phyloP scores from a whole-genome alignment of 2,797 vertebrate species.

The Channallabes apus region DNA sequence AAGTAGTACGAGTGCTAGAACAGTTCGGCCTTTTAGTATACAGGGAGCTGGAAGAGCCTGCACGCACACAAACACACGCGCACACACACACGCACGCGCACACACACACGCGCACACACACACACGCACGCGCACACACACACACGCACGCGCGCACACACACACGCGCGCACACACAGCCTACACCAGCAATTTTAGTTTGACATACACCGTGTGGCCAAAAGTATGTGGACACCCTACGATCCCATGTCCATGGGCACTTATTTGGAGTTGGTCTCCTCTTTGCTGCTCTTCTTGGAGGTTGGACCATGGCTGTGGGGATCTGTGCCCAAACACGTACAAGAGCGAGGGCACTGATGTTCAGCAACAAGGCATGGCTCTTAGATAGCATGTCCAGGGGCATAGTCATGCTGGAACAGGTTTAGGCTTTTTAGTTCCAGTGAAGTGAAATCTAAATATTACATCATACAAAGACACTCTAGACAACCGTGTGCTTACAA shows the following conservation, averaged over 20 bases:
- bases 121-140: neutral
- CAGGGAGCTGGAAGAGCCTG: neutral
- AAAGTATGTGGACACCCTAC: neutral
- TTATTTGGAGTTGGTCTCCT: neutral
- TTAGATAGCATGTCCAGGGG: neutral
- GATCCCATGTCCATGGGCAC: neutral
- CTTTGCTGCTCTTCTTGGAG: neutral
- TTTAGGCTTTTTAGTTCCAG: neutral
- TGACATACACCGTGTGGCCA: neutral
- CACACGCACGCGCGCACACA: neutral
- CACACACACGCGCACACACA: too few species aligned
- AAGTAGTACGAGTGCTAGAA: neutral
- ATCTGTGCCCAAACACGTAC: neutral
- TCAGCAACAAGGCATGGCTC: neutral
- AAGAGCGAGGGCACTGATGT: neutral
- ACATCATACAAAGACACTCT: neutral
- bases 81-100: neutral
- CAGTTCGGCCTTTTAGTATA: constrained; percentile 17
- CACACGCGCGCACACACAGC: neutral
- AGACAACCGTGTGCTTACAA: neutral
- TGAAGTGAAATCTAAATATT: neutral
- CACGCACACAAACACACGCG: neutral
- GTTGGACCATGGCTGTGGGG: neutral
- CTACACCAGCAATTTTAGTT: neutral
- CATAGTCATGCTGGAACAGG: constrained; percentile 2